Evolutionary conservation across 2,797 vertebrate genomes (phyloP).

Genomic region (Acrocephalus scirpaceus): DNA sequence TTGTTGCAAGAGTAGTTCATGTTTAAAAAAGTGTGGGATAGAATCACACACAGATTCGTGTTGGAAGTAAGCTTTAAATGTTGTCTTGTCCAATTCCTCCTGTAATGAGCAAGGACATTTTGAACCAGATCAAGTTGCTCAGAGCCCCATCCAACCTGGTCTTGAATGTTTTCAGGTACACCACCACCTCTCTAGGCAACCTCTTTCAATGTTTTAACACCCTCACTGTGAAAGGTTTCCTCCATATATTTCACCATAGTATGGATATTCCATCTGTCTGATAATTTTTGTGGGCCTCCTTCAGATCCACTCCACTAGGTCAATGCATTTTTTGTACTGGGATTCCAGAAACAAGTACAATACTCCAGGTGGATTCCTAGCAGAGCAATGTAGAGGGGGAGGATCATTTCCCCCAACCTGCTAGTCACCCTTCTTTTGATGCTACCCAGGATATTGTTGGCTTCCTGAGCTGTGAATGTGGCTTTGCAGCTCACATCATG

Average conservation of each 20-base stretch:
- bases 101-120: not conserved
- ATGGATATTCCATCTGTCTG: not conserved
- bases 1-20: not conserved
- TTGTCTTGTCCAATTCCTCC: not conserved
- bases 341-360: not conserved
- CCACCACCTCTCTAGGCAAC: not conserved
- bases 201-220: not conserved
- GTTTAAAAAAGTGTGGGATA: not conserved
- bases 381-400: not conserved
- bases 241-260: not conserved
- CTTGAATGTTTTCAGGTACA: not conserved
- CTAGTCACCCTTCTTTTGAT: not conserved
- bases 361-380: not conserved
- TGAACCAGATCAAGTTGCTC: not conserved
- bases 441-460: too few relatives aligned
- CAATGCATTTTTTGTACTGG: not conserved
- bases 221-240: not conserved
- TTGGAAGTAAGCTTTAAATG: not conserved
- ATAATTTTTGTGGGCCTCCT: not conserved
- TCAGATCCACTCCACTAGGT: not conserved
- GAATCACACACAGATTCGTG: not conserved
- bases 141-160: not conserved
- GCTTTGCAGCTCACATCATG: not conserved
- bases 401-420: rapidly evolving
- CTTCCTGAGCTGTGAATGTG: not conserved